Evolutionary conservation across 1,140 invertebrate genomes (phyloP).

Genomic region (Euwallacea fornicatus): DNA sequence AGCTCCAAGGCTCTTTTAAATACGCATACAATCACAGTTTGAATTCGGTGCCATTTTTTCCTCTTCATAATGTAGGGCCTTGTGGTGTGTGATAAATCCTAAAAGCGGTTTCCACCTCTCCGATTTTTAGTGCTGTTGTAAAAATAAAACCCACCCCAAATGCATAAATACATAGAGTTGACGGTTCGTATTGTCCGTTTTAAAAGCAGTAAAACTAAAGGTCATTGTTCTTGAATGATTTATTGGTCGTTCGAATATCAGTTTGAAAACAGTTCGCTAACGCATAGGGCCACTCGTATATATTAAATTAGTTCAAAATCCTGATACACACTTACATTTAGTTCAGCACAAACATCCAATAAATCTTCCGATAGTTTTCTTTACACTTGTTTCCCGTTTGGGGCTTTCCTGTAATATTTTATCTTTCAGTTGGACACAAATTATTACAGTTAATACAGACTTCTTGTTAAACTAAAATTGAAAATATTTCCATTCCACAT

Average conservation of each 20-base stretch:
- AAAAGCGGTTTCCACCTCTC: constrained; percentile 1
- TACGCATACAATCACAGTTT: too few relatives aligned
- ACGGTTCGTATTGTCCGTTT: constrained; percentile 28
- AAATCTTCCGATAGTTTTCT: neutral
- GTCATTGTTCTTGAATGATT: constrained; percentile 34
- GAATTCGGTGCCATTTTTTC: too few relatives aligned
- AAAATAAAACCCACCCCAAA: constrained; percentile 13
- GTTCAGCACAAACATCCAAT: neutral
- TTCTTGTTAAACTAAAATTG: too few relatives aligned
- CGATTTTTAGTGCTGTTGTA: constrained; percentile 21
- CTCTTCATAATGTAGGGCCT: too few relatives aligned
- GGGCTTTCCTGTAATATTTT: too few relatives aligned
- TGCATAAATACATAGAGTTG: constrained; percentile 21
- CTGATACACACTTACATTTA: constrained; percentile 3
- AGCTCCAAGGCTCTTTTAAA: too few relatives aligned
- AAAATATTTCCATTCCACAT: too few relatives aligned
- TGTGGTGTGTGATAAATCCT: neutral
- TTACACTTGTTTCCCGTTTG: neutral
- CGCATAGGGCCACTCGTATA: neutral
- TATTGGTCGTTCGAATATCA: constrained; percentile 19
- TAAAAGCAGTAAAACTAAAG: constrained; percentile 32
- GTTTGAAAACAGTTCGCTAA: constrained; percentile 20
- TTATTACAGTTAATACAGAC: neutral
- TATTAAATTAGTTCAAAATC: constrained; percentile 19
- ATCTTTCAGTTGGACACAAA: too few relatives aligned